Conservation (phyloP, 2,888 invertebrate species). For the Marasmarcha lunaedactyla region DNA sequence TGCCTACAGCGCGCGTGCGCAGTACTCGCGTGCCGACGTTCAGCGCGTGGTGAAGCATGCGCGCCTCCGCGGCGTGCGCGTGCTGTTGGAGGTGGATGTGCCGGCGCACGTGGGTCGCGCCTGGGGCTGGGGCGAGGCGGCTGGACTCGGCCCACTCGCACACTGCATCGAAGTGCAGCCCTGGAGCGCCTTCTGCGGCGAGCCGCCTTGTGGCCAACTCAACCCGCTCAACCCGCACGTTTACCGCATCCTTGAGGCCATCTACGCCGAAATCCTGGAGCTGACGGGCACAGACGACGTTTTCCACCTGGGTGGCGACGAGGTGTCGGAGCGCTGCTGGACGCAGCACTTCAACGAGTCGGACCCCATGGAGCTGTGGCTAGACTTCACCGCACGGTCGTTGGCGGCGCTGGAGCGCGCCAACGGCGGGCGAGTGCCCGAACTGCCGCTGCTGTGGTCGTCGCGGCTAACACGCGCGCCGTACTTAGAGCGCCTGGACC, state of each 20-base stretch:
- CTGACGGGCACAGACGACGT: conserved; percentile 82
- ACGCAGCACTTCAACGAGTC: conserved; percentile 79
- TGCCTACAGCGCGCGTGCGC: conserved; percentile 84
- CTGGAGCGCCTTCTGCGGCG: conserved; percentile 84
- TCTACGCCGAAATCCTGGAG: conserved; percentile 81
- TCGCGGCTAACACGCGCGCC: conserved; percentile 81
- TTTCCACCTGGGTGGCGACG: conserved; percentile 87
- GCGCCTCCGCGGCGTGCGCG: conserved; percentile 83
- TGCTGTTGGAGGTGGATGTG: conserved; percentile 90
- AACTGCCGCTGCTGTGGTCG: conserved; percentile 78
- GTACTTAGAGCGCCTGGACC: conserved; percentile 71
- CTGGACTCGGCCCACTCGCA: conserved; percentile 82
- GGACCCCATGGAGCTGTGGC: conserved; percentile 83
- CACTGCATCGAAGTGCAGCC: conserved; percentile 85
- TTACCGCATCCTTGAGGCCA: conserved; percentile 77
- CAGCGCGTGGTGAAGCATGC: conserved; percentile 82
- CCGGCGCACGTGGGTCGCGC: conserved; percentile 92
- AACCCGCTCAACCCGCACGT: conserved; percentile 86
- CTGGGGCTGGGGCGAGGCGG: conserved; percentile 85
- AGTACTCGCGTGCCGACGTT: conserved; percentile 79
- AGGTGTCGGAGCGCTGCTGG: conserved; percentile 87
- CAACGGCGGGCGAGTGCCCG: conserved; percentile 68
- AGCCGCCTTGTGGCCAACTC: conserved; percentile 88
- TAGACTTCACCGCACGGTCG: conserved; percentile 79
- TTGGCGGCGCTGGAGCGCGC: conserved; percentile 72